phyloP scores from a whole-genome alignment of 35 echinoderm and acorn worm species.

The Amphiura filiformis region DNA sequence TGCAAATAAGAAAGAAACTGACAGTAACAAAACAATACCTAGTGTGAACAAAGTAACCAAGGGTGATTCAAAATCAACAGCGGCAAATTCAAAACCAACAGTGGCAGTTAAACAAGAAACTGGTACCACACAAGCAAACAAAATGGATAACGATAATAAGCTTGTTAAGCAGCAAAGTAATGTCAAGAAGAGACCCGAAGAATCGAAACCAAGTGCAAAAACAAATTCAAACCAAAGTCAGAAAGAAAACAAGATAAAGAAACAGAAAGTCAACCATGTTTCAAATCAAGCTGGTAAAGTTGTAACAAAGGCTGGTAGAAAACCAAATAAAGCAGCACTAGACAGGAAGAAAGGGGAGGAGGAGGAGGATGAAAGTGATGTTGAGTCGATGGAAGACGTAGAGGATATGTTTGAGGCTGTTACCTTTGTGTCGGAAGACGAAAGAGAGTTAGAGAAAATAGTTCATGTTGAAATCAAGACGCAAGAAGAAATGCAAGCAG shows the following conservation, averaged over 20 bases:
- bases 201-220: background rate
- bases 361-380: background rate
- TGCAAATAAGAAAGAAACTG: too few species aligned
- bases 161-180: background rate
- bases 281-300: background rate
- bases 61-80: too few species aligned
- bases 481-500: background rate
- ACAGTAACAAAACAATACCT: too few species aligned
- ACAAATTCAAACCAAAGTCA: background rate
- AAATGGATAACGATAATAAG: background rate
- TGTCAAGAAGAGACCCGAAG: background rate
- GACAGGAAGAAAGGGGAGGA: background rate
- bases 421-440: slow-evolving; percentile 39
- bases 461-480: background rate
- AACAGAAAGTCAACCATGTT: background rate
- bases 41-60: too few species aligned
- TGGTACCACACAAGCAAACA: too few species aligned
- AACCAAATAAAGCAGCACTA: background rate
- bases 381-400: slow-evolving; percentile 45
- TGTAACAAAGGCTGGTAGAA: background rate
- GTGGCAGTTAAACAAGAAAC: too few species aligned
- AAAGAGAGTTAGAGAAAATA: background rate
- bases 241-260: slow-evolving; percentile 5
- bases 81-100: too few species aligned
- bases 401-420: slow-evolving; percentile 57